Evolutionary conservation across 2,797 vertebrate genomes (phyloP).

Genomic region (Alauda arvensis): DNA sequence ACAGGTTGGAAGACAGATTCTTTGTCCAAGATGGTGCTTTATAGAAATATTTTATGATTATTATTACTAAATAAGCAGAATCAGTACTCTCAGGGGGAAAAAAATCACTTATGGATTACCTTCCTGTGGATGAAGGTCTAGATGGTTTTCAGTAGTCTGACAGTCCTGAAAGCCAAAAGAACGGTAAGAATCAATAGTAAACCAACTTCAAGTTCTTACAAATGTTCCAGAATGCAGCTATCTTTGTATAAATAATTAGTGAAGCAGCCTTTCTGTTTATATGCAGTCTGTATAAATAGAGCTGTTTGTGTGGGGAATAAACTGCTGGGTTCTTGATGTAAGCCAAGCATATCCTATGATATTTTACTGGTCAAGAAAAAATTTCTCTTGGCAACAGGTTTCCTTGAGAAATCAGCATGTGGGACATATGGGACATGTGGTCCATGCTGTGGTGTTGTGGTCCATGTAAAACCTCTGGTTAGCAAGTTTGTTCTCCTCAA

Average conservation of each 20-base stretch:
- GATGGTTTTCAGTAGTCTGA: neutral
- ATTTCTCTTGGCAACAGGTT: constrained; percentile 46
- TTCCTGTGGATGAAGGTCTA: neutral
- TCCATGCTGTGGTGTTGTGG: constrained; percentile 34
- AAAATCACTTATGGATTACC: neutral
- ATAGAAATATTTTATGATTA: neutral
- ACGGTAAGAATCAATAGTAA: neutral
- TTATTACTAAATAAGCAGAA: neutral
- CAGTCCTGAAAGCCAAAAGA: constrained; percentile 34
- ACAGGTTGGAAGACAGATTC: neutral
- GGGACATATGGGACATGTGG: neutral
- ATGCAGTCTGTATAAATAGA: constrained; percentile 65
- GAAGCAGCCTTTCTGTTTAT: constrained; percentile 46
- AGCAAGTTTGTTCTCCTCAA: constrained; percentile 54
- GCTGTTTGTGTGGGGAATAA: constrained; percentile 72
- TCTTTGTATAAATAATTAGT: constrained; percentile 56
- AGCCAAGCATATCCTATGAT: constrained; percentile 64
- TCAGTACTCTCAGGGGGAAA: neutral
- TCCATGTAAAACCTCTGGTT: constrained; percentile 41
- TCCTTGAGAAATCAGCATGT: constrained; percentile 64
- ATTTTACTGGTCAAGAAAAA: constrained; percentile 68
- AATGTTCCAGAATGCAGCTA: constrained; percentile 24
- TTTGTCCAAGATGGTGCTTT: neutral
- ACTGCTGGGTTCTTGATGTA: constrained; percentile 61
- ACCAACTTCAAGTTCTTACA: neutral